Base-by-base conservation (phyloP, 2,888 invertebrate genomes). In the Drosophila hamatofila region DNA sequence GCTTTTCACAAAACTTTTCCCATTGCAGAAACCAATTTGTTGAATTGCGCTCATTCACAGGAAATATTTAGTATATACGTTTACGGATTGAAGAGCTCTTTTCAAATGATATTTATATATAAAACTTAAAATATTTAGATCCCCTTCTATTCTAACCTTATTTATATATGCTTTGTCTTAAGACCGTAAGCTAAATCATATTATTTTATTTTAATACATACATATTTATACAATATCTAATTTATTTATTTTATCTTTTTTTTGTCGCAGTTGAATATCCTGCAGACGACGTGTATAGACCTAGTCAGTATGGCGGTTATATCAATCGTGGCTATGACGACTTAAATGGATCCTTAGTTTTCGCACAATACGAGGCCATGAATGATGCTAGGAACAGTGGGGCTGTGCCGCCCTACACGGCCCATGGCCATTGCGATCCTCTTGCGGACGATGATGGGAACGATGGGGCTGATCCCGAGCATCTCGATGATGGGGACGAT, bases 251-350 rank as follows among this genome's bases (percentile, higher is more conserved):
- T 11, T 5, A 6, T 41, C 23, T 44, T 23, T 1, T 16, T 18
- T 42, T 1, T 23, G n/a, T 52, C 71, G 0, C 70, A 92, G 92
- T 90, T 74, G 88, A 89, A 52, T 81, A 81, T 62, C 80, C 82
- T 7, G 23, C 63, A 5, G 80, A 85, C 64, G 89, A 89, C 72
- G 89, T 69, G 3, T 84, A 84, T 30, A 69, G 80, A 54, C 72
- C 83, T 35, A 71, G 72, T n/a, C 57, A 89, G 21, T 85, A 57
- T 54, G 75, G 51, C 16, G 88, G 86, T 54, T 85, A 79, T 74
- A 73, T 74, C 59, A 92, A 76, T 75, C 84, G 65, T 79, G 92
- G 86, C 37, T 81, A 89, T 70, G 89, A 91, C 70, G 89, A 91
- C 69, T 66, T 89, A 83, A 83, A 83, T 60, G 80, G 83, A 77